A percentile compares a stretch with the other conserved stretches of the same genome.
Conservation (phyloP, 1,140 invertebrate genomes). For the Ephestia elutella region DNA sequence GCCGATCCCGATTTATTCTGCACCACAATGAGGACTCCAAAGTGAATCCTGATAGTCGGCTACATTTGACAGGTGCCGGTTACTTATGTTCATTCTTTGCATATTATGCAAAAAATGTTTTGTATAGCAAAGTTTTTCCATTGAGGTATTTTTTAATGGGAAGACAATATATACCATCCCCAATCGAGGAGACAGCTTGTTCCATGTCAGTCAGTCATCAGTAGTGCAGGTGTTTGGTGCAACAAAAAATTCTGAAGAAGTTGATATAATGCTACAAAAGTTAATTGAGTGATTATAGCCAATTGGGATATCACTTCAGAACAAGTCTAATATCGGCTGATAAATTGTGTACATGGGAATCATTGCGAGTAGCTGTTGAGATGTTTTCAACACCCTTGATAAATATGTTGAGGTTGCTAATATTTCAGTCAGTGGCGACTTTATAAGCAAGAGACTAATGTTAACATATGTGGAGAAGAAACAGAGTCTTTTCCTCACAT, state of each 20-base stretch:
- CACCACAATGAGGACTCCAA: slow-evolving; percentile 70
- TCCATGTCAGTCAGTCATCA: slow-evolving; percentile 78
- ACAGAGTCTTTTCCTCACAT: slow-evolving; percentile 73
- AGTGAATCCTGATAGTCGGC: slow-evolving; percentile 60
- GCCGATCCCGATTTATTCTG: slow-evolving; percentile 75
- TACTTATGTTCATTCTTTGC: slow-evolving; percentile 78
- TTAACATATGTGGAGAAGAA: slow-evolving; percentile 75
- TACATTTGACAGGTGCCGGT: slow-evolving; percentile 80
- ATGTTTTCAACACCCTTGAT: slow-evolving; percentile 77
- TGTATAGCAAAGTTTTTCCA: slow-evolving; percentile 75
- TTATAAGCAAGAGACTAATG: slow-evolving; percentile 80
- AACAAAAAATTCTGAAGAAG: slow-evolving; percentile 56
- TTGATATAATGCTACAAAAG: slow-evolving; percentile 67
- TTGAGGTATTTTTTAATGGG: slow-evolving; percentile 78
- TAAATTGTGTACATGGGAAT: slow-evolving; percentile 76
- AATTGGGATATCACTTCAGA: slow-evolving; percentile 77
- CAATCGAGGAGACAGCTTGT: slow-evolving; percentile 68
- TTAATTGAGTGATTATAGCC: slow-evolving; percentile 73
- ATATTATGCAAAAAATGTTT: slow-evolving; percentile 77
- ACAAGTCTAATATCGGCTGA: slow-evolving; percentile 74
- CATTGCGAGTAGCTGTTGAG: slow-evolving; percentile 77
- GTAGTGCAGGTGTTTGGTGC: slow-evolving; percentile 76
- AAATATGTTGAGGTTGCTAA: slow-evolving; percentile 80
- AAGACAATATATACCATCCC: slow-evolving; percentile 76
- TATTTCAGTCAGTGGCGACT: slow-evolving; percentile 78